Evolutionary conservation across 2,888 invertebrate species (phyloP).

Genomic region (Chamaedrilus cognettii): DNA sequence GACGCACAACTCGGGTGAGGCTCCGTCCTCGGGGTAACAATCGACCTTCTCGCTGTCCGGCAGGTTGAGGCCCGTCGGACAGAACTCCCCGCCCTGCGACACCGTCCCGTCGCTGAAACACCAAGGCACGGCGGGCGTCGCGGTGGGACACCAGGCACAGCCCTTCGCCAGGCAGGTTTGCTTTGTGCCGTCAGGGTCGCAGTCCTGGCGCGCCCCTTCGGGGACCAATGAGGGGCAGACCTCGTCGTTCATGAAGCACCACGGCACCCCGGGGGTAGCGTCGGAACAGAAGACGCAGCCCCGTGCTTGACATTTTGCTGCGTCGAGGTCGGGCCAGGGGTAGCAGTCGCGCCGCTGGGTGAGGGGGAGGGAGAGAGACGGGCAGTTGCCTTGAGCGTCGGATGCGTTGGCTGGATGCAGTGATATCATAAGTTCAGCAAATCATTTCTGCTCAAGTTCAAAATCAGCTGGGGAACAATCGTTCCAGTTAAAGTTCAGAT

Average conservation of each 20-base stretch:
- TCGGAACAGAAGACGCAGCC: slow-evolving; percentile 29
- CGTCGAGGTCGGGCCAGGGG: slow-evolving; percentile 21
- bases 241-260: slow-evolving; percentile 15
- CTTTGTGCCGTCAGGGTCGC: slow-evolving; percentile 29
- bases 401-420: no score
- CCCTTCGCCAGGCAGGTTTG: slow-evolving; percentile 29
- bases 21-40: slow-evolving; percentile 23
- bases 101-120: slow-evolving; percentile 27
- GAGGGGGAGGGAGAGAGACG: slow-evolving; percentile 10
- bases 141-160: slow-evolving; percentile 21
- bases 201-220: slow-evolving; percentile 27
- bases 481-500: no score
- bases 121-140: slow-evolving; percentile 20
- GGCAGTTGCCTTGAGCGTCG: slow-evolving; percentile 14
- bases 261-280: slow-evolving; percentile 7
- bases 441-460: no score
- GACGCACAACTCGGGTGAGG: slow-evolving; percentile 15
- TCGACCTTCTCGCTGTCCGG: slow-evolving; percentile 27
- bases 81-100: slow-evolving; percentile 22
- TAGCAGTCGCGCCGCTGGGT: slow-evolving; percentile 26
- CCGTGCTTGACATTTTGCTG: slow-evolving; percentile 17
- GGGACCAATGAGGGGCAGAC: slow-evolving; percentile 23
- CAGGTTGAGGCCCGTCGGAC: slow-evolving; percentile 24
- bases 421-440: no score
- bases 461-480: no score